Percentiles rank a stretch among this genome's conserved stretches.
phyloP scores from a whole-genome alignment of 2,797 vertebrate genomes.

The Coregonus suidteri region DNA sequence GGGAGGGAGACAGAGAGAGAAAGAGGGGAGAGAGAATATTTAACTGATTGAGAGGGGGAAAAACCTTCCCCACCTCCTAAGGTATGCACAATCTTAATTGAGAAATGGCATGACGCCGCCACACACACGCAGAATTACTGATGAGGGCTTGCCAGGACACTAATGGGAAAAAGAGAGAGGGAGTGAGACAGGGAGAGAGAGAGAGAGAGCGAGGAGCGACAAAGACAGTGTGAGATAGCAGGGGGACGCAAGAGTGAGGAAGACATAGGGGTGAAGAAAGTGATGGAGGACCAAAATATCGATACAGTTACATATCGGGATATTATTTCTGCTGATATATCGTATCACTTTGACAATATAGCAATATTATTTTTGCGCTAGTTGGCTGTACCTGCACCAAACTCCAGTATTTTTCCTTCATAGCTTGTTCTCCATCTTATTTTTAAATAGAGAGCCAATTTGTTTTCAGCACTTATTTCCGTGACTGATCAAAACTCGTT shows the following conservation, averaged over 20 bases:
- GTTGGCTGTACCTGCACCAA: no score
- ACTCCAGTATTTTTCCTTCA: no score
- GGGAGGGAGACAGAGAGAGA: constrained; percentile 1
- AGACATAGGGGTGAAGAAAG: constrained; percentile 1
- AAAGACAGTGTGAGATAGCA: constrained; percentile 12
- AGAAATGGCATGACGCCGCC: constrained; percentile 13
- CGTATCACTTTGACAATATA: no score
- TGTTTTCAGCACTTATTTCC: no score
- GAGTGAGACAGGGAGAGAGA: neutral
- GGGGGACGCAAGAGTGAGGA: constrained; percentile 19
- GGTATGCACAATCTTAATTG: constrained; percentile 21
- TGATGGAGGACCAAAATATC: neutral
- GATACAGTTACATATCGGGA: no score
- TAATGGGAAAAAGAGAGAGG: constrained; percentile 20
- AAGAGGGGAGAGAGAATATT: constrained; percentile 8
- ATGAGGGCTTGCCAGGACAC: constrained; percentile 46
- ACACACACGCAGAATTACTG: constrained; percentile 43
- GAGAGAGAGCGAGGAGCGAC: neutral
- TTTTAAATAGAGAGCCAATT: no score
- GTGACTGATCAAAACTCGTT: no score
- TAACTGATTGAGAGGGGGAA: constrained; percentile 22
- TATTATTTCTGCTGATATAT: no score
- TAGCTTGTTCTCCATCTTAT: no score
- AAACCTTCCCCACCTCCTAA: constrained; percentile 19
- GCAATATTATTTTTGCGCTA: no score